Evolutionary conservation across 2,888 invertebrate species (phyloP), one percentile per base, ranked within the genome.

Genomic region (Acronicta aceris): DNA sequence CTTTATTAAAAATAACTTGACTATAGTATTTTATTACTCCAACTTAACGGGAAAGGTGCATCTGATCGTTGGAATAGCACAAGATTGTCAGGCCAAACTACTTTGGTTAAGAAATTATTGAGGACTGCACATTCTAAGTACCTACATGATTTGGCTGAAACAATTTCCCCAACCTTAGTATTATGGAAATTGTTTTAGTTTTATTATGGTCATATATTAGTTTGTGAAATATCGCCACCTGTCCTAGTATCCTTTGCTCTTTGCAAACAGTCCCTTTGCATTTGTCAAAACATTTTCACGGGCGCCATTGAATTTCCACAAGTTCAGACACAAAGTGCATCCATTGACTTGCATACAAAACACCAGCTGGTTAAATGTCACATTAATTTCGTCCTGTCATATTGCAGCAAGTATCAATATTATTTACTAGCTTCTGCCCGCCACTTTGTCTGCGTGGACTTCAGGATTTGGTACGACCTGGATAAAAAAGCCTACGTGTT

Each of bases 1-100:
- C n/a, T n/a, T n/a, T n/a, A n/a, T n/a, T n/a, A n/a, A n/a, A n/a
- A n/a, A n/a, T n/a, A n/a, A n/a, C n/a, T n/a, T n/a, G n/a, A 62
- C 69, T 15, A 51, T 54, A 53, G 54, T 70, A 65, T 45, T 57
- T 42, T 51, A 41, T 52, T 43, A 62, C 51, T 60, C 52, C 58
- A 47, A 30, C 46, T 63, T 52, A 62, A 55, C 55, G 30, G 52
- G 10, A 21, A 70, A 71, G 59, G 52, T 65, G 59, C 59, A 68
- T 61, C 58, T 21, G 54, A 55, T 63, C 63, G 50, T 59, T 76
- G 54, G 55, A 70, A 75, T 73, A 27, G 30, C 60, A 46, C 57
- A 55, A 60, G 61, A 74, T 74, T 67, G 59, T 43, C 67, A 36
- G 42, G 42, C 36, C 8, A 50, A 59, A 49, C 43, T 38, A 48